These are phyloP conservation scores for Ochotona princeps DNA, from an alignment of 2,113 vertebrate genomes.

Conservation along the genomic window DNA sequence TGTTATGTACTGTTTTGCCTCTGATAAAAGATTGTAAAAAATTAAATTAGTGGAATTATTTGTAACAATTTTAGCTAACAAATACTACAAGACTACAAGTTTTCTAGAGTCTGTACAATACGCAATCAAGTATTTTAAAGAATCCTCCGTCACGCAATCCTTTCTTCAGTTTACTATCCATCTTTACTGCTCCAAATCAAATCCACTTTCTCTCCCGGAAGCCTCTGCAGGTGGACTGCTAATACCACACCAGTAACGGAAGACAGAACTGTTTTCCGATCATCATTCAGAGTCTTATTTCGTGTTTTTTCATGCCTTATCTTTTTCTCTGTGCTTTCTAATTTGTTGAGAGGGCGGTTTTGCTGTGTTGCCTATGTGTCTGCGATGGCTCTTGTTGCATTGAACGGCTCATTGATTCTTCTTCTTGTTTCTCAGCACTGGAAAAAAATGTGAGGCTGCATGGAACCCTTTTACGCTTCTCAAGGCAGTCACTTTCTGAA, in stretches of 20 bases:
- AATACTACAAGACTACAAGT: constrained; percentile 38
- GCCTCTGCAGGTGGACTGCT: not conserved
- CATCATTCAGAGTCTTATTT: not conserved
- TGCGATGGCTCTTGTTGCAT: not conserved
- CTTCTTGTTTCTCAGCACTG: not conserved
- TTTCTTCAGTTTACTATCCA: not conserved
- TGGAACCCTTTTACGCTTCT: not conserved
- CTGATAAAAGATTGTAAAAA: constrained; percentile 3
- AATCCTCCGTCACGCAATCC: not conserved
- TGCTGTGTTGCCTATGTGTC: not conserved
- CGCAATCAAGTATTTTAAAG: not conserved
- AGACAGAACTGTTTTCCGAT: not conserved
- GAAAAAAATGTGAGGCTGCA: not conserved
- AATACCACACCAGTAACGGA: not conserved
- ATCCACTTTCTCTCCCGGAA: constrained; percentile 39
- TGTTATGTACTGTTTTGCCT: not conserved
- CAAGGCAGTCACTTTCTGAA: not conserved
- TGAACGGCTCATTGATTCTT: not conserved
- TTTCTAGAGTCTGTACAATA: constrained; percentile 1
- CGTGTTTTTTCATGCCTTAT: not conserved
- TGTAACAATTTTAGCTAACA: not conserved
- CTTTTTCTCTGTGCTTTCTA: not conserved
- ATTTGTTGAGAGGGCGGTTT: not conserved
- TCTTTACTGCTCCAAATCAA: constrained; percentile 48
- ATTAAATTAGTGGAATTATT: constrained; percentile 13